These are phyloP conservation scores for Cossypha polioptera DNA, from an alignment of 2,797 vertebrate genomes.

Conservation along the genomic window DNA sequence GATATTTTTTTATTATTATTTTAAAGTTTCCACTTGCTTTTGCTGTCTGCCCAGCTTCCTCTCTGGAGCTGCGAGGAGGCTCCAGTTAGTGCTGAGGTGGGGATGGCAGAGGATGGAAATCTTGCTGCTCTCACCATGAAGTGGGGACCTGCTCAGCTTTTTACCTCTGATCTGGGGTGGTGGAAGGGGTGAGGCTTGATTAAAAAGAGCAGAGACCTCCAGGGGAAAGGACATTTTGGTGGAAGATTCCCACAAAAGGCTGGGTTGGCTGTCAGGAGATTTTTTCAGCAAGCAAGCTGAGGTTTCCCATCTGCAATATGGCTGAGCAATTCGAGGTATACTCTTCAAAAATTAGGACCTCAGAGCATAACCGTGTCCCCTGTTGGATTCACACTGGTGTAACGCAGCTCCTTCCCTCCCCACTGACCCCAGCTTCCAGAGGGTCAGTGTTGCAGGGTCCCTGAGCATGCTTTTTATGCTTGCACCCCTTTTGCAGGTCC, in stretches of 20 bases:
- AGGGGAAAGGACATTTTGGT: background rate
- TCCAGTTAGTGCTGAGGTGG: background rate
- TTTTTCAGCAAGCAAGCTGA: background rate
- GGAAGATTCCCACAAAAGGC: background rate
- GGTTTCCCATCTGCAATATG: background rate
- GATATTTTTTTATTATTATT: background rate
- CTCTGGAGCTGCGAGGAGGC: background rate
- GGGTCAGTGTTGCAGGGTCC: background rate
- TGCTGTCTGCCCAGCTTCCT: background rate
- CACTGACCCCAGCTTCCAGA: background rate
- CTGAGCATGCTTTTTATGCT: rapidly evolving
- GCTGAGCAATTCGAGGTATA: background rate
- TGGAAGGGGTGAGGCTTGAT: background rate
- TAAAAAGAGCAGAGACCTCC: background rate
- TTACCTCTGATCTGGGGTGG: background rate
- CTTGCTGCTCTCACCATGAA: background rate
- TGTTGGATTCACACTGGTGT: background rate
- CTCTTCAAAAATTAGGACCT: background rate
- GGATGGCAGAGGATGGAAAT: background rate
- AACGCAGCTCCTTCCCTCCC: background rate
- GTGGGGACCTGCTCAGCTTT: background rate
- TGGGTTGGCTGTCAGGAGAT: background rate
- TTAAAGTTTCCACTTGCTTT: background rate
- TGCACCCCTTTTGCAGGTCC: background rate
- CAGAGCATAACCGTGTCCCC: background rate